phyloP scores from a whole-genome alignment of 1,140 invertebrate genomes.

The Goniozus legneri region DNA sequence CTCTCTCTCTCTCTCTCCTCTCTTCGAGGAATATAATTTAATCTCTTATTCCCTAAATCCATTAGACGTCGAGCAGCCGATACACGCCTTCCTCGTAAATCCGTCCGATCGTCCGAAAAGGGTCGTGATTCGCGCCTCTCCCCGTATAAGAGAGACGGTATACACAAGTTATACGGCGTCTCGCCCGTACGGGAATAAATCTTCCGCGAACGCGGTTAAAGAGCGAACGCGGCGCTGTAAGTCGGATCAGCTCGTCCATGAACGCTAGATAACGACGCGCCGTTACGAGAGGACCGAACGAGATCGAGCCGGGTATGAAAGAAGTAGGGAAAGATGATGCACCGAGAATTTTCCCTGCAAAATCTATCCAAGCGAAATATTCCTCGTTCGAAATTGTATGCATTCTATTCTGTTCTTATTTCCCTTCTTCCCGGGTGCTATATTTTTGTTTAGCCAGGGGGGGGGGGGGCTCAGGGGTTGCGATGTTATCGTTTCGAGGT shows the following conservation, averaged over 20 bases:
- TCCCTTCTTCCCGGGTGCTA: too few species aligned
- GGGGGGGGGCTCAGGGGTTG: too few species aligned
- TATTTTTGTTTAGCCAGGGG: too few species aligned
- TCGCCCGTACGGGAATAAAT: slow-evolving; percentile 18
- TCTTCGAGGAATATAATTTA: too few species aligned
- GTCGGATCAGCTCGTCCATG: slow-evolving; percentile 14
- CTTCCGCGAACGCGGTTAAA: slow-evolving; percentile 15
- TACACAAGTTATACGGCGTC: background rate
- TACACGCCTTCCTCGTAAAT: slow-evolving; percentile 4
- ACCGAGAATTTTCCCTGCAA: too few species aligned
- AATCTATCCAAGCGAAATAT: too few species aligned
- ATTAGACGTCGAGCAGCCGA: slow-evolving; percentile 1
- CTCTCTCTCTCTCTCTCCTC: too few species aligned
- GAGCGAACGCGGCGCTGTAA: slow-evolving; percentile 6
- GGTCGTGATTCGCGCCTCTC: slow-evolving; percentile 2
- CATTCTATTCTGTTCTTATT: too few species aligned
- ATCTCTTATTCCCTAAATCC: too few species aligned
- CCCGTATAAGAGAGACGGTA: background rate
- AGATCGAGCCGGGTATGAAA: background rate
- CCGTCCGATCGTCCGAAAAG: slow-evolving; percentile 12
- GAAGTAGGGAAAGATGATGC: slow-evolving; percentile 11
- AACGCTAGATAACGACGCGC: slow-evolving; percentile 17
- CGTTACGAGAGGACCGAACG: background rate
- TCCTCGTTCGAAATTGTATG: too few species aligned
- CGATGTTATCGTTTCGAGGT: too few species aligned